Percentiles rank a stretch among this genome's conserved stretches.
Evolutionary conservation across 2,113 vertebrate genomes (phyloP).

Genomic region (Antechinus flavipes): DNA sequence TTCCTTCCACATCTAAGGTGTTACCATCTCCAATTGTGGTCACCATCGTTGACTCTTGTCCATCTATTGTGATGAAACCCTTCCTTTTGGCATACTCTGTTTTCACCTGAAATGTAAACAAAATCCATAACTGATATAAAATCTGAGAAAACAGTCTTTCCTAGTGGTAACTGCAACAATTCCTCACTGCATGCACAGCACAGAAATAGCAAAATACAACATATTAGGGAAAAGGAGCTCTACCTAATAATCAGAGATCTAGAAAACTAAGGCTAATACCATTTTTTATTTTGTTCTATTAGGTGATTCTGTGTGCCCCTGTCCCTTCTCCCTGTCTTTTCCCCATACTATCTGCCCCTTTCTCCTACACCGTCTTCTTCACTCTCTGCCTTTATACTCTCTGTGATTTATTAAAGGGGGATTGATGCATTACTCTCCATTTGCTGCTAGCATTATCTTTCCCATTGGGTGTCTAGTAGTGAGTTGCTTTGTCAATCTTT

Average conservation of each 20-base stretch:
- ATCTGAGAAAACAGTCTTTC: not conserved
- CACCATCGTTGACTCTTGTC: conserved; percentile 76
- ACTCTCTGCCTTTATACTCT: not conserved
- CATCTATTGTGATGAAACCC: conserved; percentile 86
- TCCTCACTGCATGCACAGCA: not conserved
- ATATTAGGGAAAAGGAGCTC: not conserved
- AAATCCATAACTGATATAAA: not conserved
- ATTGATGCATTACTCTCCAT: too few species aligned
- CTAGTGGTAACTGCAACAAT: not conserved
- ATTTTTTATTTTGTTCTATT: not conserved
- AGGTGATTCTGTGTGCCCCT: not conserved
- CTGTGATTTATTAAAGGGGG: not conserved
- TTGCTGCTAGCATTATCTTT: not conserved
- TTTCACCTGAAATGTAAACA: conserved; percentile 82
- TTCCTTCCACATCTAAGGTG: conserved; percentile 91
- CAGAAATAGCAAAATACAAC: not conserved
- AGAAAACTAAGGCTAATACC: not conserved
- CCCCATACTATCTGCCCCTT: not conserved
- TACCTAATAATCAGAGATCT: not conserved
- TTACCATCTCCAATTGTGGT: conserved; percentile 86
- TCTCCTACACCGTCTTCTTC: too few species aligned
- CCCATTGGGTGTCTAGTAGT: not conserved
- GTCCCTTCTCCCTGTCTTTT: not conserved
- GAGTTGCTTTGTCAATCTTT: not conserved
- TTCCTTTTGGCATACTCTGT: conserved; percentile 88